Conservation (phyloP, 2,888 invertebrate genomes). For the Psylliodes chrysocephalus region DNA sequence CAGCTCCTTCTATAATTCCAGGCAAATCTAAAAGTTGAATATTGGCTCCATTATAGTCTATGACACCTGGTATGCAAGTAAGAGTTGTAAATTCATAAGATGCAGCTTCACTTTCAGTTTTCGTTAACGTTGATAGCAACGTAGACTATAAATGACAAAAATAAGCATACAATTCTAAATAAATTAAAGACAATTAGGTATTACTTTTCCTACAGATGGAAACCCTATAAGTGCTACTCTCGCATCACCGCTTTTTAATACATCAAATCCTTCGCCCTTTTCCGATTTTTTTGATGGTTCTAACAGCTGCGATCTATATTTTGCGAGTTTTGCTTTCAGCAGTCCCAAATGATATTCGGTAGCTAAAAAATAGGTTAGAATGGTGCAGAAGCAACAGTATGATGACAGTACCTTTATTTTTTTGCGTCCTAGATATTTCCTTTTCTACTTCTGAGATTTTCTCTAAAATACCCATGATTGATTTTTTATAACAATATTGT, state of each 20-base stretch:
- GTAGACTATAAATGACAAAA: constrained; percentile 77
- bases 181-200: constrained; percentile 40
- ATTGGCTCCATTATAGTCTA: constrained; percentile 98
- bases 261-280: constrained; percentile 98
- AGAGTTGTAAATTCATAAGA: constrained; percentile 99
- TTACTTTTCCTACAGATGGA: constrained; percentile 95
- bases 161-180: too few species aligned
- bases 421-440: constrained; percentile 98
- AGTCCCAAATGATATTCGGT: constrained; percentile 99
- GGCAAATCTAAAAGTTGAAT: constrained; percentile 98
- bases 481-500: background rate
- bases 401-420: constrained; percentile 90
- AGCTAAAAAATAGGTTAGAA: constrained; percentile 71
- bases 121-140: constrained; percentile 91
- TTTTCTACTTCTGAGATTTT: constrained; percentile 99
- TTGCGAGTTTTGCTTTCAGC: constrained; percentile 95
- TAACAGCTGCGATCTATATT: constrained; percentile 91
- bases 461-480: constrained; percentile 94
- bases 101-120: constrained; percentile 96
- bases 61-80: constrained; percentile 99
- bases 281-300: constrained; percentile 95
- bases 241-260: constrained; percentile 98
- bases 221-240: constrained; percentile 98
- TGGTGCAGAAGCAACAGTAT: constrained; percentile 1
- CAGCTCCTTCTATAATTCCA: constrained; percentile 99